phyloP scores from a whole-genome alignment of 2,797 vertebrate species.

The Ptychadena robeensis region DNA sequence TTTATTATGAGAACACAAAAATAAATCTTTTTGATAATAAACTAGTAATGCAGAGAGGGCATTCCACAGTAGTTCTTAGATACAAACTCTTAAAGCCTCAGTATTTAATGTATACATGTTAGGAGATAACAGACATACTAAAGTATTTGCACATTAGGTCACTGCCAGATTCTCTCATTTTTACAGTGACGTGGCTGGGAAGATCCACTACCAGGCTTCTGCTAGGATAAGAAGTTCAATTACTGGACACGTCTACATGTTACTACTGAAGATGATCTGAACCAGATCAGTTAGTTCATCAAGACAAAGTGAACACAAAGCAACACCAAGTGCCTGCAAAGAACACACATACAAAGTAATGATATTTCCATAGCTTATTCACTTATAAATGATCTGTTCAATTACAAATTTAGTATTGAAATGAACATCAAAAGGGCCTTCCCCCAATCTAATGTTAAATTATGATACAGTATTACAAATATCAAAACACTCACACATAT shows the following conservation, averaged over 20 bases:
- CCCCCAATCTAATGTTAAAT: too few species aligned
- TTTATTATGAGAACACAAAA: too few species aligned
- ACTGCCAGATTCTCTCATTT: not conserved
- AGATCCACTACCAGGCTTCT: constrained; percentile 14
- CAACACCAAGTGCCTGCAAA: not conserved
- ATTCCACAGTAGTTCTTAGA: not conserved
- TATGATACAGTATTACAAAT: too few species aligned
- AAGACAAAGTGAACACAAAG: constrained; percentile 5
- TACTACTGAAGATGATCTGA: constrained; percentile 34
- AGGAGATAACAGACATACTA: not conserved
- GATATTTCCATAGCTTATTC: not conserved
- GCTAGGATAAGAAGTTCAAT: constrained; percentile 5
- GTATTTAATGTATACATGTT: not conserved
- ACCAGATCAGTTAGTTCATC: constrained; percentile 45
- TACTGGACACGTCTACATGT: constrained; percentile 13
- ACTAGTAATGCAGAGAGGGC: too few species aligned
- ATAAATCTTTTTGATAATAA: too few species aligned
- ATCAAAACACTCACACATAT: too few species aligned
- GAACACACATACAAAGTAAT: not conserved
- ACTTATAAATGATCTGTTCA: too few species aligned
- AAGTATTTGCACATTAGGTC: not conserved
- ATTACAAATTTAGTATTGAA: too few species aligned
- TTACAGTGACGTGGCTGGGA: constrained; percentile 2
- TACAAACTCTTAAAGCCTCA: not conserved
- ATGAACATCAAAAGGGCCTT: too few species aligned